Percentiles rank a stretch among this genome's conserved stretches.
phyloP scores from a whole-genome alignment of 1,140 invertebrate genomes.

The Cotesia vestalis region DNA sequence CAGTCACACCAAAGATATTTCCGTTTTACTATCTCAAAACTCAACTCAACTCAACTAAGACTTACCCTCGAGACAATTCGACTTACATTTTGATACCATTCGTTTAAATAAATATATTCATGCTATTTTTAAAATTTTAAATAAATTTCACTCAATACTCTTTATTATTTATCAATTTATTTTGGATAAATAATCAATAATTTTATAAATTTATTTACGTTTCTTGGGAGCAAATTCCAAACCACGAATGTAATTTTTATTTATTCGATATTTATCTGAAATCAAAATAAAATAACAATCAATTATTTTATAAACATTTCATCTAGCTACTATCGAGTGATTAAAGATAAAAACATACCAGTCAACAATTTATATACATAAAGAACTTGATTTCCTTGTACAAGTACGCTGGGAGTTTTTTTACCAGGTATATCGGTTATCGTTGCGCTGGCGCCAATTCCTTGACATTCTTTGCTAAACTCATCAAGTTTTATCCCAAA shows the following conservation, averaged over 20 bases:
- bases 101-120: neutral
- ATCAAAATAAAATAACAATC: slow-evolving; percentile 36
- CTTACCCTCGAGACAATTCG: neutral
- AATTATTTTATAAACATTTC: slow-evolving; percentile 8
- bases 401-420: slow-evolving; percentile 80
- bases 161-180: neutral
- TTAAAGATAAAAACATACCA: slow-evolving; percentile 61
- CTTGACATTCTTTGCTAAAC: slow-evolving; percentile 85
- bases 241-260: slow-evolving; percentile 72
- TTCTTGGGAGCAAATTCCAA: slow-evolving; percentile 74
- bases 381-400: slow-evolving; percentile 91
- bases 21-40: slow-evolving; percentile 18
- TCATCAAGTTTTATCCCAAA: slow-evolving; percentile 83
- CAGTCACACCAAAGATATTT: slow-evolving; percentile 16
- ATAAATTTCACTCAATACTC: neutral
- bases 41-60: neutral
- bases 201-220: slow-evolving; percentile 58
- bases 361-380: slow-evolving; percentile 79
- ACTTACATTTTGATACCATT: neutral
- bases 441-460: slow-evolving; percentile 85
- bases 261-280: slow-evolving; percentile 73
- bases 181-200: neutral
- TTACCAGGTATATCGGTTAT: slow-evolving; percentile 79
- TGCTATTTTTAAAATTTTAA: neutral
- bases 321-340: neutral